These are phyloP conservation scores for Trissolcus brochymenae DNA, from an alignment of 2,888 invertebrate genomes.

Conservation along the genomic window DNA sequence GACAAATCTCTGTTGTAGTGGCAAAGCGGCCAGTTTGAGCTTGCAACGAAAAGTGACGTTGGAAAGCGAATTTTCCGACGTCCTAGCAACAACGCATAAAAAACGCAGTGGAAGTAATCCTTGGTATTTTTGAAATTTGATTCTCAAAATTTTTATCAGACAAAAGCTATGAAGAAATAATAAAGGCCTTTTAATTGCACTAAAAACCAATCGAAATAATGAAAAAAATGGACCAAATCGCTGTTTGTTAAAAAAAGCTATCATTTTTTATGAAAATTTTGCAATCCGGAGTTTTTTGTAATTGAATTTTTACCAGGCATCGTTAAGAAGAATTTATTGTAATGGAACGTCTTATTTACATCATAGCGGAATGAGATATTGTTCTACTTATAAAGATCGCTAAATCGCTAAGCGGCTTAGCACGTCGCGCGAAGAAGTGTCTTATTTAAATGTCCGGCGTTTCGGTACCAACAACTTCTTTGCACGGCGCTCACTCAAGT, in stretches of 20 bases:
- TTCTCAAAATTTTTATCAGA: too few relatives aligned
- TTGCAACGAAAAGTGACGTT: too few relatives aligned
- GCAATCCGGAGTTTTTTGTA: conserved; percentile 54
- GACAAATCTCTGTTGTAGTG: too few relatives aligned
- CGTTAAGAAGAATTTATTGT: conserved; percentile 63
- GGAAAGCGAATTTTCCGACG: too few relatives aligned
- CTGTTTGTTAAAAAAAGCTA: background rate
- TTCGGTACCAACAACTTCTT: conserved; percentile 59
- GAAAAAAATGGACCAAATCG: too few relatives aligned
- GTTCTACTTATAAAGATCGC: conserved; percentile 61
- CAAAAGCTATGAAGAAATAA: too few relatives aligned
- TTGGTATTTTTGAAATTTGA: too few relatives aligned
- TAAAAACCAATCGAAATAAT: too few relatives aligned
- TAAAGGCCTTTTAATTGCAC: too few relatives aligned
- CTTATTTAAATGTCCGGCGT: conserved; percentile 57
- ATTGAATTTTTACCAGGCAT: conserved; percentile 57
- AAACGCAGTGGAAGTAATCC: too few relatives aligned
- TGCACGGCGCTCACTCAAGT: conserved; percentile 14
- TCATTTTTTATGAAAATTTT: conserved; percentile 21
- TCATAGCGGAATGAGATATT: conserved; percentile 61
- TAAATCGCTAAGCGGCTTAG: conserved; percentile 67
- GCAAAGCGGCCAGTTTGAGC: too few relatives aligned
- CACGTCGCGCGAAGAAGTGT: conserved; percentile 55
- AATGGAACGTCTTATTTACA: conserved; percentile 66
- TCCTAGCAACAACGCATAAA: too few relatives aligned